Percentiles rank a stretch among this genome's conserved stretches.
Conservation (phyloP, 2,797 vertebrate genomes). For the Sebastes hubbsi region DNA sequence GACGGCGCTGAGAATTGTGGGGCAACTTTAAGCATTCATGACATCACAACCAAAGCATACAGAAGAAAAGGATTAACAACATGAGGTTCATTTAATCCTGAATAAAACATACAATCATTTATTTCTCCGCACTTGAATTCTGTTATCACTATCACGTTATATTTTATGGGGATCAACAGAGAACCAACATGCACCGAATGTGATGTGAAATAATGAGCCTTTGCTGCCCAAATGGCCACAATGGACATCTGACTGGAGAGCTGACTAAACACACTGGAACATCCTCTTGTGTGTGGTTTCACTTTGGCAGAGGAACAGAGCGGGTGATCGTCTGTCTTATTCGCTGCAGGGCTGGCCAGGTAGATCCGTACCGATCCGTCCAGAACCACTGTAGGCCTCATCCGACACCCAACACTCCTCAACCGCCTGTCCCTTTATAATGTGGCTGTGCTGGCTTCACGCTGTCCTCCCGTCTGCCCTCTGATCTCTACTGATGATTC, state of each 20-base stretch:
- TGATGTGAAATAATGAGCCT: neutral
- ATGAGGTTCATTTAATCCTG: conserved; percentile 8
- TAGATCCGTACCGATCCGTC: conserved; percentile 15
- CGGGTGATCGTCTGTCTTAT: conserved; percentile 2
- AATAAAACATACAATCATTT: conserved; percentile 34
- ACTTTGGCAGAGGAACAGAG: conserved; percentile 1
- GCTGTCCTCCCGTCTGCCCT: neutral
- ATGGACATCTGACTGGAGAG: neutral
- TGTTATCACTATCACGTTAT: neutral
- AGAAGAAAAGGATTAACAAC: neutral
- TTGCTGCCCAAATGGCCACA: neutral
- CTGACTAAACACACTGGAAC: neutral
- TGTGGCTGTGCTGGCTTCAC: neutral
- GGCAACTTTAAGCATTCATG: neutral
- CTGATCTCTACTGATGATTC: neutral
- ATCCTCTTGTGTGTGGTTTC: conserved; percentile 21
- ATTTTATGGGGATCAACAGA: conserved; percentile 3
- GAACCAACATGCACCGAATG: conserved; percentile 6
- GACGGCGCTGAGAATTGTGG: neutral
- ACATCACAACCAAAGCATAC: conserved; percentile 2
- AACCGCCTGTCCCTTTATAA: neutral
- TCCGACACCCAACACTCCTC: conserved; percentile 14
- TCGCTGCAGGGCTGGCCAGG: neutral
- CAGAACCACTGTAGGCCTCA: neutral
- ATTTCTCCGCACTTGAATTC: conserved; percentile 20